Evolutionary conservation across 2,113 vertebrate species (phyloP), one percentile per base, ranked within the genome.

Genomic region (Cebidichthys violaceus): DNA sequence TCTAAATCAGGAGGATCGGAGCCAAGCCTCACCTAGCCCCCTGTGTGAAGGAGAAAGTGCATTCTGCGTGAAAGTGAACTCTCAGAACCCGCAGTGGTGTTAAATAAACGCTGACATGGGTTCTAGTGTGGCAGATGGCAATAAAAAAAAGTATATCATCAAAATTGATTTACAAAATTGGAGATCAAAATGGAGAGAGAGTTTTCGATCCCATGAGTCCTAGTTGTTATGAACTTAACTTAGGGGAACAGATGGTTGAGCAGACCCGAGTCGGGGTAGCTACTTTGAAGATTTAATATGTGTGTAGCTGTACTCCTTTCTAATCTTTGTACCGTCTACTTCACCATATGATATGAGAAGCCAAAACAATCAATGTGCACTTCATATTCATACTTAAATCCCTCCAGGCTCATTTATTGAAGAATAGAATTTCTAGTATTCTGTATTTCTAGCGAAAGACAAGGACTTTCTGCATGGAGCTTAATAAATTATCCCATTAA

Each of bases 191-290:
- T 35, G 13, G 68, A 75, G 70, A 45, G 69, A 3, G 15, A 64
- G 67, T 29, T 59, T 87, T 80, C 81, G 73, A 88, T 89, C 82
- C 70, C 75, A 64, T 6, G 61, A 75, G 86, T 69, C 66, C 65
- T 41, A 65, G 60, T 87, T 84, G 74, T 82, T 83, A 72, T 77
- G 70, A 84, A 83, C 68, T 83, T 78, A 74, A 81, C 79, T 75
- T 67, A 35, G 27, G 6, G 61, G 85, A 88, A 79, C 89, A 90
- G 86, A 90, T 81, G 87, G 86, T 47, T 62, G 79, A 54, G 73
- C 68, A 72, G 59, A 75, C 35, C 45, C 55, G 52, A 81, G 71
- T 65, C 70, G 24, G n/a, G 43, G 37, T n/a, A 57, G 77, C 17
- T 82, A 69, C 60, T 79, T 89, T 73, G 9, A 54, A 65, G 84